Evolutionary conservation across 2,797 vertebrate species (phyloP).

Genomic region (Enteromius fasciolatus): DNA sequence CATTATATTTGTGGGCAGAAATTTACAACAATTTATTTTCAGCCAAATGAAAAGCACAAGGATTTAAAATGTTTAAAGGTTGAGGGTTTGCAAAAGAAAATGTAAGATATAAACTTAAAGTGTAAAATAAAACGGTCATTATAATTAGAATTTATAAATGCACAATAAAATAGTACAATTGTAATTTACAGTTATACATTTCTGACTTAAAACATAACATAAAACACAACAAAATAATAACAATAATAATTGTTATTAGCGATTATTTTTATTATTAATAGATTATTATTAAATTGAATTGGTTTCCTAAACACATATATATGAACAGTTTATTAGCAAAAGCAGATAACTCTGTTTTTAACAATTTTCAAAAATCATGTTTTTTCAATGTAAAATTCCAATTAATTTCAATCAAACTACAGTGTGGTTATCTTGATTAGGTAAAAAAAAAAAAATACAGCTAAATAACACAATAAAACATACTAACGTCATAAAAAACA

Average conservation of each 20-base stretch:
- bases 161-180: background rate
- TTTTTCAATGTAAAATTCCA: too few species aligned
- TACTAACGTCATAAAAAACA: too few species aligned
- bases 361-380: too few species aligned
- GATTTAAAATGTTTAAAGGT: background rate
- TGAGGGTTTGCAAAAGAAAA: background rate
- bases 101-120: background rate
- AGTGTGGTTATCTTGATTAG: too few species aligned
- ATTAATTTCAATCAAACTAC: too few species aligned
- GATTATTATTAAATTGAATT: background rate
- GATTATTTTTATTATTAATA: background rate
- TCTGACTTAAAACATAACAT: background rate
- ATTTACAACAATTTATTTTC: background rate
- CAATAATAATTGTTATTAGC: too few species aligned
- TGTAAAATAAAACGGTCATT: background rate
- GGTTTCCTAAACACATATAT: background rate
- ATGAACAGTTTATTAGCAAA: too few species aligned
- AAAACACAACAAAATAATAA: background rate
- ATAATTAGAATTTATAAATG: background rate
- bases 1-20: background rate
- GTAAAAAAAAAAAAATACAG: too few species aligned
- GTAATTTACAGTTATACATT: background rate
- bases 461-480: too few species aligned
- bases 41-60: background rate
- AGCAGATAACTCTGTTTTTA: too few species aligned